Conservation (phyloP, 2,797 vertebrate genomes). For the Gila robusta region DNA sequence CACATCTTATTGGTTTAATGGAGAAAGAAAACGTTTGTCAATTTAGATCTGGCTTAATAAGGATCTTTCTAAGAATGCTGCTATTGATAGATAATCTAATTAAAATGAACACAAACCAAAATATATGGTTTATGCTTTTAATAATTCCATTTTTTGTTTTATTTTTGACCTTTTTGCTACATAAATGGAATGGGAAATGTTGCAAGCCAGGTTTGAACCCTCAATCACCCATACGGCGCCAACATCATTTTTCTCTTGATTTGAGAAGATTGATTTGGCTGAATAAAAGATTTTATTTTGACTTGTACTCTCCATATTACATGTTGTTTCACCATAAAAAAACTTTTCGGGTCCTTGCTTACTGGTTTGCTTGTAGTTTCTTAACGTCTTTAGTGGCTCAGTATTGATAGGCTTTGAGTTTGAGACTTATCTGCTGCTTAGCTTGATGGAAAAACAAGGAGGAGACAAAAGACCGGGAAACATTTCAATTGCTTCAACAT, state of each 20-base stretch:
- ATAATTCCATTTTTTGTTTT: too few relatives aligned
- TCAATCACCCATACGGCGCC: neutral
- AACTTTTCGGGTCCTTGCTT: neutral
- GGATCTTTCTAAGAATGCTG: neutral
- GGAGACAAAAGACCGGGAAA: constrained; percentile 75
- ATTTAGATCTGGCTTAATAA: neutral
- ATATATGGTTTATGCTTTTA: neutral
- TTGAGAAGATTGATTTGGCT: neutral
- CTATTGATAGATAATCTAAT: neutral
- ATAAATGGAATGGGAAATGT: neutral
- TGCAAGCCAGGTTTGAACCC: neutral
- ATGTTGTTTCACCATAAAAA: constrained; percentile 4
- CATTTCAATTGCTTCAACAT: constrained; percentile 76
- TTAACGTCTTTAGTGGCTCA: constrained; percentile 44
- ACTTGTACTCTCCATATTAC: neutral
- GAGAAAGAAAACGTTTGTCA: constrained; percentile 9
- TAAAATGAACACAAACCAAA: neutral
- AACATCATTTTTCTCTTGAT: neutral
- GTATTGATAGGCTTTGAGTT: constrained; percentile 40
- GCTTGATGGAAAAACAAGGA: constrained; percentile 56
- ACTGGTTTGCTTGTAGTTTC: constrained; percentile 2
- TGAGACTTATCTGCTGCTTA: constrained; percentile 51
- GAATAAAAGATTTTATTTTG: neutral
- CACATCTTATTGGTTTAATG: constrained; percentile 30
- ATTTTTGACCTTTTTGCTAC: neutral